Evolutionary conservation across 2,888 invertebrate genomes (phyloP), one percentile per base, ranked within the genome.

Genomic region (Vesta saturnalis): DNA sequence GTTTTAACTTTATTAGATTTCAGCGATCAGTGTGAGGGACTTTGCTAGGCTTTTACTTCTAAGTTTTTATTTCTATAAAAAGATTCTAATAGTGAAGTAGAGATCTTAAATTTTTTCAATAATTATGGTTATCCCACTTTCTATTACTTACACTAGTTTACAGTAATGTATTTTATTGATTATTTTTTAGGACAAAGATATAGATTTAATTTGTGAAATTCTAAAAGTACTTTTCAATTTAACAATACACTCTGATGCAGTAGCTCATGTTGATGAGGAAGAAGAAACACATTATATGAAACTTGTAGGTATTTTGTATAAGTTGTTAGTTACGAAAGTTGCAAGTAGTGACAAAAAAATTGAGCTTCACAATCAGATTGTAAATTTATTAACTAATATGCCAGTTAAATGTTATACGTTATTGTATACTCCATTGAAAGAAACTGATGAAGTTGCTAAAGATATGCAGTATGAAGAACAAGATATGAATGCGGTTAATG

Each of bases 341-440:
- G 82, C 85, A 21, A 86, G 85, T 64, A 85, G 87, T 21, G 89
- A 88, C 0, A 92, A 90, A 78, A 84, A 88, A 60, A 87, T 90
- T 79, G 91, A 91, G 71, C 84, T 96, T 30, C 87, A 90, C 74
- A 94, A 92, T 76, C 92, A 97, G 84, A 89, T 94, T 70, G 89
- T 94, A 6, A 94, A 97, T 85, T 85, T 97, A 75, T 85, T 97
- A 71, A 94, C 94, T 52, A 92, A 93, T 81, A 90, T 96, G 74
- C 95, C 95, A n/a, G 56, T 49, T 21, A 39, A 54, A 35, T 92
- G 91, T 81, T 94, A 92, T 78, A 86, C 88, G 60, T 90, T 91
- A 77, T 83, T 97, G 23, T 87, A 93, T 56, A 80, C 89, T 58
- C 85, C 85, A 39, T 84, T 87, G 58, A 85, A 84, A 22, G 82